A percentile compares a stretch with the other conserved stretches of the same genome.
Evolutionary conservation across 2,113 vertebrate genomes (phyloP).

Genomic region (Brienomyrus brachyistius): DNA sequence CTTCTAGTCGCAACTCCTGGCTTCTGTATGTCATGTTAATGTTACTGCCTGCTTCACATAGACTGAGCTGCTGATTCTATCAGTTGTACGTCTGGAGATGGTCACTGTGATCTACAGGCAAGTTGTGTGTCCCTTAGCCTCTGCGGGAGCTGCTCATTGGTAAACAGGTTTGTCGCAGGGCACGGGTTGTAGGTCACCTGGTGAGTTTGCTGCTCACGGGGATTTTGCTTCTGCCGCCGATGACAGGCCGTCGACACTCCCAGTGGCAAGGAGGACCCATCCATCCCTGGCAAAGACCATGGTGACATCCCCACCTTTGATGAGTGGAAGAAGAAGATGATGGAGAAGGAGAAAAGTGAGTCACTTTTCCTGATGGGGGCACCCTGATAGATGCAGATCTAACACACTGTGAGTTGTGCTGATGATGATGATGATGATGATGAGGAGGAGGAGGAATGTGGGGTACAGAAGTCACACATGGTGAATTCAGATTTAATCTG

Average conservation of each 20-base stretch:
- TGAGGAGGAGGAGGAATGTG: background rate
- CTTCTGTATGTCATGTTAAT: too few relatives aligned
- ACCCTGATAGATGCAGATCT: background rate
- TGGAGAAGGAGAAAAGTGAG: conserved; percentile 70
- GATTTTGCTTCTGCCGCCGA: background rate
- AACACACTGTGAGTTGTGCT: background rate
- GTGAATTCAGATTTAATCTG: background rate
- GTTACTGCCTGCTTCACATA: background rate
- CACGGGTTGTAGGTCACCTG: background rate
- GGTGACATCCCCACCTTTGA: conserved; percentile 92
- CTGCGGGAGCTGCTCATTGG: background rate
- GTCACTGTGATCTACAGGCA: background rate
- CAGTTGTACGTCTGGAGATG: background rate
- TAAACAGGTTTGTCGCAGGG: background rate
- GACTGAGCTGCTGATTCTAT: background rate
- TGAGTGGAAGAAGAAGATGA: conserved; percentile 98
- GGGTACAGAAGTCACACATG: background rate
- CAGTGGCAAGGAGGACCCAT: conserved; percentile 68
- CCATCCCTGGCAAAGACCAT: conserved; percentile 73
- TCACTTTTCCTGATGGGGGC: background rate
- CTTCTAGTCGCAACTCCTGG: background rate
- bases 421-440: background rate
- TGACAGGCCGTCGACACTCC: conserved; percentile 52
- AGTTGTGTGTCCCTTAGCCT: background rate
- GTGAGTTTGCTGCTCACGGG: background rate